A percentile compares a stretch with the other conserved stretches of the same genome.
These are phyloP conservation scores for Sebastes dallii DNA, from an alignment of 2,797 vertebrate species.

Conservation along the genomic window DNA sequence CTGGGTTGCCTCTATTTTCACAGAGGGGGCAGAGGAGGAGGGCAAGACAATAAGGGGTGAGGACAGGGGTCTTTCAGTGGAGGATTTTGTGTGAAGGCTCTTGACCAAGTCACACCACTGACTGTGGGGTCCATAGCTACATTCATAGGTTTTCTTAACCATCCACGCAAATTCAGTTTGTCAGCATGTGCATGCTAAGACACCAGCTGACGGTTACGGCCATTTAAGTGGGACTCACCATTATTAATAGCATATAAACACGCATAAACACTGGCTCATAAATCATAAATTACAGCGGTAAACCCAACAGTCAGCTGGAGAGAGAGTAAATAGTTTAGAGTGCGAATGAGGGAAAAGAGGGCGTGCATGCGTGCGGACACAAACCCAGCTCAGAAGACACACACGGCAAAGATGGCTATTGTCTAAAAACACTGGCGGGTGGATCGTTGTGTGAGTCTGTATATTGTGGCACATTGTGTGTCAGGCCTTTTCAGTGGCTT, in stretches of 20 bases:
- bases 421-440: conserved; percentile 71
- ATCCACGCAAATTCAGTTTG: conserved; percentile 37
- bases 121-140: conserved; percentile 65
- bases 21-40: conserved; percentile 68
- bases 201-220: conserved; percentile 16
- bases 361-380: background rate
- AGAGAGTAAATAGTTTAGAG: background rate
- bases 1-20: conserved; percentile 81
- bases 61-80: conserved; percentile 64
- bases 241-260: conserved; percentile 1
- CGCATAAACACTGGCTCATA: background rate
- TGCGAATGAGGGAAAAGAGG: background rate
- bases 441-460: conserved; percentile 64
- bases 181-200: conserved; percentile 29
- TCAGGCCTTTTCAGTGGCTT: conserved; percentile 75
- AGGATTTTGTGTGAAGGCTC: conserved; percentile 70
- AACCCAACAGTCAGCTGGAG: conserved; percentile 8
- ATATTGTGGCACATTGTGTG: conserved; percentile 76
- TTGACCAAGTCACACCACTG: conserved; percentile 73
- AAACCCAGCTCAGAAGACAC: conserved; percentile 37
- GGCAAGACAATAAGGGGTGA: conserved; percentile 73
- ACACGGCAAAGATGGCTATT: conserved; percentile 56
- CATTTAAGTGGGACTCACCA: background rate
- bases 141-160: conserved; percentile 47
- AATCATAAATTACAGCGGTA: conserved; percentile 31